Base-by-base conservation (phyloP, 2,888 invertebrate species). In the Pollenia angustigena region DNA sequence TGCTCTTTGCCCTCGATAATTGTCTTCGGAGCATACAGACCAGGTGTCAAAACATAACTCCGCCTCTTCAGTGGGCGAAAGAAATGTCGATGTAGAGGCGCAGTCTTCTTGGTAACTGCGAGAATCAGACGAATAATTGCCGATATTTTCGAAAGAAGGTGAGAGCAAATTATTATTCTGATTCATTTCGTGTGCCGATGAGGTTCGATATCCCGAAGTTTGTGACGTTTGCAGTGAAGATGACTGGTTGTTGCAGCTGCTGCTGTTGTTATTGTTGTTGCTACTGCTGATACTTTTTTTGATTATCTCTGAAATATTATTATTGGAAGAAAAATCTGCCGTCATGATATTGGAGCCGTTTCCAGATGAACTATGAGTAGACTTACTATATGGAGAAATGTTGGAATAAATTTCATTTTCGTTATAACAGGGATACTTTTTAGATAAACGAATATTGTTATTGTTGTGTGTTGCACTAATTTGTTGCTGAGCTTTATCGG, bases 21-120 rank as follows among this genome's bases (percentile, higher is more conserved):
- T 93, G 64, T 93, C 93, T 90, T 95, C 95, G 0, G 96, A 96
- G 89, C 95, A 95, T 4, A 93, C 94, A 0, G 96, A 96, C 95
- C 96, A 95, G 46, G 95, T 95, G 90, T 96, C 96, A 89, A 95
- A 95, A 88, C 94, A 94, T 54, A 93, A 76, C 79, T 93, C 93
- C 0, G 92, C 93, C 76, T 95, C 95, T 88, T 96, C 95, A 16
- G 94, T 94, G n/a, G 95, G 95, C 1, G 95, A 95, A 79, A 95
- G 91, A 85, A 94, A 93, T 40, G 94, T 93, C 18, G 92, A 93
- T 3, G 93, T 92, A 2, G 94, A 93, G 1, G 92, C 93, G 48
- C 93, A 93, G 78, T 94, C 94, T 79, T 93, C 94, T 81, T 92
- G 92, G 76, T 91, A 92, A 62, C 93, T 93, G 18, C 92, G 91